Base-by-base conservation (phyloP, 2,888 invertebrate genomes). In the Ceriagrion tenellum region DNA sequence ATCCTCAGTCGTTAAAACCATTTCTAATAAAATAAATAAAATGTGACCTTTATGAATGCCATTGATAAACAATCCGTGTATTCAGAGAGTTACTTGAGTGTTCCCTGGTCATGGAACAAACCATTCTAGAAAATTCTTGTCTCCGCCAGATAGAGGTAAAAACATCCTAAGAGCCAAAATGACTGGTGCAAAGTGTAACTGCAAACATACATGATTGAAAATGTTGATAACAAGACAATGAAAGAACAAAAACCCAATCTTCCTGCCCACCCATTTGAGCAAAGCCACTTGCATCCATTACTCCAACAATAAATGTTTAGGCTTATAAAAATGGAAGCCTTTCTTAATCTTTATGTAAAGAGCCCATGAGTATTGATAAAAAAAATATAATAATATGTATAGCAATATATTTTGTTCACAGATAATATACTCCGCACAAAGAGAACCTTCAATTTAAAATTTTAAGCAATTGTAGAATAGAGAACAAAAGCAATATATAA, bases 301-400 rank as follows among this genome's bases (percentile, higher is more conserved):
- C 35, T 93, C 93, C 93, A 93, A 93, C 93, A 93, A 93, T 74
- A 93, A 69, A 93, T 69, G 59, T 40, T 91, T 6, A 63, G 93
- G 69, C 69, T 93, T 69, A 69, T 40, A 93, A 91, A 93, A 93
- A 93, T 35, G 40, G 93, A 93, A 93, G 93, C 69, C 55, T 69
- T 35, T 81, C 93, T 69, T 55, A 89, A 55, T n/a, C 55, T 47
- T 55, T 69, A 93, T 35, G 35, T 55, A 93, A 69, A 69, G 40
- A 93, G 69, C 93, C 93, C 69, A 69, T 69, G 81, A 81, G 81
- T 47, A 93, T 74, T 91, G 69, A 63, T 93, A 93, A 93, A 93
- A 59, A 93, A 93, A 93, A 93, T 93, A 93, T 93, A 47, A 74
- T 63, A 93, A 69, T 93, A n/a, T n/a, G n/a, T n/a, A 69, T 40